A percentile compares a stretch with the other conserved stretches of the same genome.
These are phyloP conservation scores for Pedionomus torquatus DNA, from an alignment of 2,113 vertebrate genomes.

Conservation along the genomic window DNA sequence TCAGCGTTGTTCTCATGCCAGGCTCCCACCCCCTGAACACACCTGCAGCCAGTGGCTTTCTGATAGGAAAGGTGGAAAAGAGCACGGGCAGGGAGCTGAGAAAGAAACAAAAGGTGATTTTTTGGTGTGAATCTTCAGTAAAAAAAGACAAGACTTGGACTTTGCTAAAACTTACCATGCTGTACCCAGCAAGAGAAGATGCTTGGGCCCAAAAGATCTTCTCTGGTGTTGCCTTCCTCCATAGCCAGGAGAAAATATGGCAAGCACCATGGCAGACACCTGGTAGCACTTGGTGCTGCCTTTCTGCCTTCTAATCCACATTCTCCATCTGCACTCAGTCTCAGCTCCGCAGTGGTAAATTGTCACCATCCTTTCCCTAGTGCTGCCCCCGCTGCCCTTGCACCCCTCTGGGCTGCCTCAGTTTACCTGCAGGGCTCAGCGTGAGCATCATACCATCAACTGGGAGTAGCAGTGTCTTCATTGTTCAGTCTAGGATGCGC, in stretches of 20 bases:
- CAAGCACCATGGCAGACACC: fast-evolving
- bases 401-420: background rate
- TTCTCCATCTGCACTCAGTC: background rate
- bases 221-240: background rate
- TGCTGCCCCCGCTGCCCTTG: background rate
- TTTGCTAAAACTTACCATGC: background rate
- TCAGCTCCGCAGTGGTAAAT: background rate
- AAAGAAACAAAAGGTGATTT: background rate
- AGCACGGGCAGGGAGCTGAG: background rate
- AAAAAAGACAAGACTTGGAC: background rate
- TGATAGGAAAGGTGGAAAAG: background rate
- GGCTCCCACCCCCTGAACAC: background rate
- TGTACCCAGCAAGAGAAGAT: background rate
- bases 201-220: background rate
- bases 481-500: background rate
- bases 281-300: fast-evolving
- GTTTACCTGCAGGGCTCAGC: background rate
- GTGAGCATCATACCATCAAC: fast-evolving
- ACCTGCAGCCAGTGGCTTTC: background rate
- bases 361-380: fast-evolving
- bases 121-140: background rate
- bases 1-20: background rate
- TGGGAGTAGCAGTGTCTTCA: background rate
- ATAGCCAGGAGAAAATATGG: fast-evolving
- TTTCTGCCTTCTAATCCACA: background rate